phyloP scores from a whole-genome alignment of 1,140 invertebrate species.

The Eumaeus atala region DNA sequence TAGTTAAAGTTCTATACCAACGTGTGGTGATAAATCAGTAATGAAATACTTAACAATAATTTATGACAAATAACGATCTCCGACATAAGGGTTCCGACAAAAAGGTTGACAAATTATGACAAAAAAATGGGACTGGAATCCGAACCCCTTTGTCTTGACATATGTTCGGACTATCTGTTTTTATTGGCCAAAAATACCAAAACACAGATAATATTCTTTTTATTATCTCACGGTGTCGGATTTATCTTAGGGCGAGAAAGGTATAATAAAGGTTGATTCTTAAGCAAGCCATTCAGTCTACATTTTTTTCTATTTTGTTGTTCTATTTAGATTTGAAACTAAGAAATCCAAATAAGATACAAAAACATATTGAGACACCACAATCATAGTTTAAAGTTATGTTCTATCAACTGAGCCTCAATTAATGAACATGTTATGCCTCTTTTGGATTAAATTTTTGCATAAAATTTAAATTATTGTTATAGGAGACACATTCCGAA shows the following conservation, averaged over 20 bases:
- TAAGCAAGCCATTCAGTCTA: too few species aligned
- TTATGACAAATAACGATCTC: conserved; percentile 4
- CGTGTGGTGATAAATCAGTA: background rate
- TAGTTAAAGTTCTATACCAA: too few species aligned
- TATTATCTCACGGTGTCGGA: background rate
- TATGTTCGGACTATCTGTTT: conserved; percentile 27
- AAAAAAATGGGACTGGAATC: conserved; percentile 33
- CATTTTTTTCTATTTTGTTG: too few species aligned
- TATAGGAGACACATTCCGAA: too few species aligned
- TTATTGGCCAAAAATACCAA: conserved; percentile 10
- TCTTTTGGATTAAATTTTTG: too few species aligned
- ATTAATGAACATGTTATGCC: too few species aligned
- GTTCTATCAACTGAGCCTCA: too few species aligned
- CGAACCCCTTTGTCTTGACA: conserved; percentile 37
- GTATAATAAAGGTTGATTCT: background rate
- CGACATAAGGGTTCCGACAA: conserved; percentile 16
- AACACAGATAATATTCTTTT: conserved; percentile 8
- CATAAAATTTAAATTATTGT: too few species aligned
- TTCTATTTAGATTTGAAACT: too few species aligned
- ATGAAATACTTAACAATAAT: conserved; percentile 1
- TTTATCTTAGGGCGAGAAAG: background rate
- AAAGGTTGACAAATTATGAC: conserved; percentile 48
- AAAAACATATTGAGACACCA: too few species aligned
- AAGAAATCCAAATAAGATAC: too few species aligned
- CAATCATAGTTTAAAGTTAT: too few species aligned